A percentile compares a stretch with the other conserved stretches of the same genome.
Evolutionary conservation across 2,888 invertebrate genomes (phyloP).

Genomic region (Unio delphinus): DNA sequence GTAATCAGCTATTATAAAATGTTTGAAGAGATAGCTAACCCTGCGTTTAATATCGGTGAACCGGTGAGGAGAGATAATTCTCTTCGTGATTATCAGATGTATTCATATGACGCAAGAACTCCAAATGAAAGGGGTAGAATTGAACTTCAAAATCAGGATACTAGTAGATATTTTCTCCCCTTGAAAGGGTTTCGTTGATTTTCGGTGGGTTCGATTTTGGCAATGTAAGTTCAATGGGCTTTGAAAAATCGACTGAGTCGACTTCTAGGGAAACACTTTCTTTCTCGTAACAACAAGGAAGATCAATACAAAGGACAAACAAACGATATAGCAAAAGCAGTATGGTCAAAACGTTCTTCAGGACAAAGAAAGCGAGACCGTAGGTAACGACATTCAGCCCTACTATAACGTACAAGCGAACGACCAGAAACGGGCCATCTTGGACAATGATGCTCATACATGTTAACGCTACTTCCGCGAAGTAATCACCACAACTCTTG

Average conservation of each 20-base stretch:
- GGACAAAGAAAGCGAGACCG: constrained; percentile 62
- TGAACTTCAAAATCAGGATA: too few species aligned
- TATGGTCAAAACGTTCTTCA: constrained; percentile 55
- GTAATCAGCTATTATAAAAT: too few species aligned
- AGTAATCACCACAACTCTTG: constrained; percentile 24
- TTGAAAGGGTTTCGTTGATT: too few species aligned
- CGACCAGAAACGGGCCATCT: constrained; percentile 49
- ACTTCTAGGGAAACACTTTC: constrained; percentile 12
- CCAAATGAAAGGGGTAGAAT: too few species aligned
- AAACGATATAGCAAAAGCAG: constrained; percentile 44
- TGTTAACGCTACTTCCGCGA: constrained; percentile 25
- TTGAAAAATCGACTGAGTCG: constrained; percentile 11
- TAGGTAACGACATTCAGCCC: constrained; percentile 77
- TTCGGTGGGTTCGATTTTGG: too few species aligned
- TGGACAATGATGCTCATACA: constrained; percentile 36
- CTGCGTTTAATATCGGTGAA: too few species aligned
- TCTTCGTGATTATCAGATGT: too few species aligned
- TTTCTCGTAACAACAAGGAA: constrained; percentile 28
- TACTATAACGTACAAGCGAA: constrained; percentile 82
- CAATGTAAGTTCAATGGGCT: background rate
- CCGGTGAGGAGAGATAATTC: too few species aligned
- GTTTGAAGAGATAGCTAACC: too few species aligned
- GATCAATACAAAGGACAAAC: constrained; percentile 31
- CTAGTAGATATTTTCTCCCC: too few species aligned
- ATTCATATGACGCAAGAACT: too few species aligned